Evolutionary conservation across 2,797 vertebrate genomes (phyloP).

Genomic region (Pseudocheirus occidentalis): DNA sequence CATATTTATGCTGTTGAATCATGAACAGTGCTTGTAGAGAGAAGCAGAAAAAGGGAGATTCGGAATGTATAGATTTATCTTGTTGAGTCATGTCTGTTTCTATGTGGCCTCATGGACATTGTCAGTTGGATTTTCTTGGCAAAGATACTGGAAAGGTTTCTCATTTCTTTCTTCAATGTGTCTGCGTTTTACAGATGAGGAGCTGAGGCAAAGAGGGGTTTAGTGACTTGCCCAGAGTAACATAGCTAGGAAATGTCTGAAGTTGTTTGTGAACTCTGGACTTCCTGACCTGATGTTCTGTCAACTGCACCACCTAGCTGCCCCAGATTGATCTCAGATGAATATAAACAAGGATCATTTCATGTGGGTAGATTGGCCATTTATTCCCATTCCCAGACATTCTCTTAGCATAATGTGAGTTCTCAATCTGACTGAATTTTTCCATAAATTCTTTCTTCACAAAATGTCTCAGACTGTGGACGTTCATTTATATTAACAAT

Average conservation of each 20-base stretch:
- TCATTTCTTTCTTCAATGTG: background rate
- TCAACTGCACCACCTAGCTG: background rate
- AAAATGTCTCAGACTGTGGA: background rate
- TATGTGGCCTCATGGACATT: background rate
- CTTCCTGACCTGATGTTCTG: background rate
- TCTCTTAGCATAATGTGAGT: background rate
- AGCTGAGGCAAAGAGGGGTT: background rate
- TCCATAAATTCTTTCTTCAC: background rate
- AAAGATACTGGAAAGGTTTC: background rate
- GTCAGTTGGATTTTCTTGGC: background rate
- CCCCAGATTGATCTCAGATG: background rate
- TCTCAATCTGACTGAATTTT: background rate
- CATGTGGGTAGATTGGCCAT: background rate
- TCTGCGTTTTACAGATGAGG: background rate
- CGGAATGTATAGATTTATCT: background rate
- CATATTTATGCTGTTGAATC: background rate
- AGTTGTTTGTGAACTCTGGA: too few relatives aligned
- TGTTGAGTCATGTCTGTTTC: background rate
- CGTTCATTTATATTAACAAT: background rate
- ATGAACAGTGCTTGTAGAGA: background rate
- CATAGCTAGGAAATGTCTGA: background rate
- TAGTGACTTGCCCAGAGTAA: background rate
- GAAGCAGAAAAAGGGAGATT: background rate
- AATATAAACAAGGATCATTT: background rate
- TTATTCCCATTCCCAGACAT: background rate